Evolutionary conservation across 2,888 invertebrate species (phyloP).

Genomic region (Hypomecis atomaria): DNA sequence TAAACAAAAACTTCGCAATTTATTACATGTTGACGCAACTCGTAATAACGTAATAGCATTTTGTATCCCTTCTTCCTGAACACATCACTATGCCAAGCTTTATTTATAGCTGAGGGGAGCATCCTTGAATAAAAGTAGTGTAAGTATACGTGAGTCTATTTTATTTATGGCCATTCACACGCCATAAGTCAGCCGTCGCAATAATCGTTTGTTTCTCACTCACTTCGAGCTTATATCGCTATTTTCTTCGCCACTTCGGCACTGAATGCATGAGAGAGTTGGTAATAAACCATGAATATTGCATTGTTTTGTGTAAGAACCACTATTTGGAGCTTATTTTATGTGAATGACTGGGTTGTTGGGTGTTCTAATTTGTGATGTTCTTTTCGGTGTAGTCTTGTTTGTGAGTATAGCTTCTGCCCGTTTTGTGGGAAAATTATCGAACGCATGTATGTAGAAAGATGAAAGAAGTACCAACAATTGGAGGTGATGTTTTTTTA

Average conservation of each 20-base stretch:
- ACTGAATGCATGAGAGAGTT: constrained; percentile 41
- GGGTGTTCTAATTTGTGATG: too few species aligned
- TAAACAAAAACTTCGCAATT: constrained; percentile 22
- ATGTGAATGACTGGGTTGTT: not conserved
- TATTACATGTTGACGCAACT: constrained; percentile 28
- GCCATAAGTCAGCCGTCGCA: constrained; percentile 62
- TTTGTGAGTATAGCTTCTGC: too few species aligned
- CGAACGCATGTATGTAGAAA: too few species aligned
- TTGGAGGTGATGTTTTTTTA: too few species aligned
- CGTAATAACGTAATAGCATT: constrained; percentile 32
- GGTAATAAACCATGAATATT: constrained; percentile 45
- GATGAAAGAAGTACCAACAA: too few species aligned
- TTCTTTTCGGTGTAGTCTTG: too few species aligned
- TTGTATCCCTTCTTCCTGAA: constrained; percentile 38
- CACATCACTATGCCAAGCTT: constrained; percentile 42
- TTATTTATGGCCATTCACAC: constrained; percentile 46
- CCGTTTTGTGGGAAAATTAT: too few species aligned
- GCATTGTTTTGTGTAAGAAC: constrained; percentile 17
- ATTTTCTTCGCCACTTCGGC: constrained; percentile 37
- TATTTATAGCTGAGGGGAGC: constrained; percentile 44
- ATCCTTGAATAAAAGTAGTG: constrained; percentile 32
- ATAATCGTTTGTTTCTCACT: constrained; percentile 64
- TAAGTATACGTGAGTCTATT: constrained; percentile 37
- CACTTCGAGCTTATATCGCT: constrained; percentile 56
- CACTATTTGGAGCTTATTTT: constrained; percentile 10